These are phyloP conservation scores for Sebastes dallii DNA, from an alignment of 2,797 vertebrate genomes.

Conservation along the genomic window DNA sequence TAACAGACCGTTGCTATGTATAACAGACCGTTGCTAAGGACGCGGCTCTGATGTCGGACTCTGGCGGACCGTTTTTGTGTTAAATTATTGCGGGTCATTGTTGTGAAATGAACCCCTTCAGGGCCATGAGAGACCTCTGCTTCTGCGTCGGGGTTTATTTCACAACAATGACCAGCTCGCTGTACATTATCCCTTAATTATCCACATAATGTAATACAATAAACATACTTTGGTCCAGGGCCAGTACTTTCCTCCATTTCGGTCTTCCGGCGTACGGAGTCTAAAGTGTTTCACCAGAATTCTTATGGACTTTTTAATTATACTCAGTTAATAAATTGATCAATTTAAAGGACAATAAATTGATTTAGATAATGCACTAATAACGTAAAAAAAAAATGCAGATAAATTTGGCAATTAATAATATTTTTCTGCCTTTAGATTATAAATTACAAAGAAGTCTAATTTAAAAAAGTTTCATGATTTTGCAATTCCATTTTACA, in stretches of 20 bases:
- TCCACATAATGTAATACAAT: background rate
- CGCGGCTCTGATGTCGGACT: too few relatives aligned
- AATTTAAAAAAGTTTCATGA: background rate
- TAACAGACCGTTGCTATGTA: too few relatives aligned
- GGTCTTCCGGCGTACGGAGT: background rate
- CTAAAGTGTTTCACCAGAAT: background rate
- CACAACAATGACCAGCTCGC: too few relatives aligned
- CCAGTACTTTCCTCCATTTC: background rate
- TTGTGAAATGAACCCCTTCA: too few relatives aligned
- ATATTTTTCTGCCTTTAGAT: background rate
- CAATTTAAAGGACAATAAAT: background rate
- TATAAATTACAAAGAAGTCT: background rate
- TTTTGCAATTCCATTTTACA: background rate
- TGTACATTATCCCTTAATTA: too few relatives aligned
- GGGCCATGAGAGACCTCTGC: too few relatives aligned
- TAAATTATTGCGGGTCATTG: too few relatives aligned
- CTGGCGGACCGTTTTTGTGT: too few relatives aligned
- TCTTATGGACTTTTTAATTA: background rate
- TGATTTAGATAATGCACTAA: background rate
- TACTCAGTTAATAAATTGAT: background rate
- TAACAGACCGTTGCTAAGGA: too few relatives aligned
- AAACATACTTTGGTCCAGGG: too few relatives aligned
- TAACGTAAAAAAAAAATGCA: background rate
- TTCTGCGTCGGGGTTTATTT: too few relatives aligned
- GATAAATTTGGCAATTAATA: background rate